phyloP scores from a whole-genome alignment of 92 coral and sea anemone genomes.

The Bergia sp. region DNA sequence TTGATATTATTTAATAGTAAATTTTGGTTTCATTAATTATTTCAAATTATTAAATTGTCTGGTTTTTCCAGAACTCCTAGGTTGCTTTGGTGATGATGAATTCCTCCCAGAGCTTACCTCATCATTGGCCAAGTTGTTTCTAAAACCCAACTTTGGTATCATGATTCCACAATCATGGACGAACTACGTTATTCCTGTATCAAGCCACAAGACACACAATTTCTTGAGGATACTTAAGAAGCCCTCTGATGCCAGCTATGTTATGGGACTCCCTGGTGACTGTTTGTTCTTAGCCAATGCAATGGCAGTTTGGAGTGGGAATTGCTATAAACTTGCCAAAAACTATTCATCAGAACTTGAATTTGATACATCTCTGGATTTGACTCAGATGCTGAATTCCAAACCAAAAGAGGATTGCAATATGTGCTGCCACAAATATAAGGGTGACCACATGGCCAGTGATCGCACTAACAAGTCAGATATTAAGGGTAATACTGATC shows the following conservation, averaged over 20 bases:
- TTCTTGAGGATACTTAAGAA: constrained; percentile 35
- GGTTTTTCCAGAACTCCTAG: constrained; percentile 52
- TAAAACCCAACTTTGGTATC: constrained; percentile 38
- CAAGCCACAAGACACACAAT: constrained; percentile 41
- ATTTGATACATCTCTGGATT: background rate
- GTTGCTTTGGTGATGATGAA: constrained; percentile 70
- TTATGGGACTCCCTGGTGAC: constrained; percentile 60
- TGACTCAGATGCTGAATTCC: background rate
- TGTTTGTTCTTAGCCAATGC: constrained; percentile 45
- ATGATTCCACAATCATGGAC: constrained; percentile 65
- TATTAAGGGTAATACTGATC: background rate
- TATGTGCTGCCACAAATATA: background rate
- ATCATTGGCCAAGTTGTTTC: constrained; percentile 42
- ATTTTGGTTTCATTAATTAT: background rate
- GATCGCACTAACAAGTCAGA: background rate
- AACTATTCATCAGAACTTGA: constrained; percentile 33
- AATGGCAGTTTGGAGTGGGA: constrained; percentile 48
- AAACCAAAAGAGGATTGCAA: background rate
- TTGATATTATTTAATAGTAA: background rate
- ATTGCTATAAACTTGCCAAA: constrained; percentile 26
- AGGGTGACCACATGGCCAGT: background rate
- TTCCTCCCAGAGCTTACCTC: constrained; percentile 65
- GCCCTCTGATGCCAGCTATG: constrained; percentile 57
- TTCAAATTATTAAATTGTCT: background rate
- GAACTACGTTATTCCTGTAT: constrained; percentile 55